phyloP scores from a whole-genome alignment of 2,797 vertebrate genomes.

The Hoplostethus mediterraneus region DNA sequence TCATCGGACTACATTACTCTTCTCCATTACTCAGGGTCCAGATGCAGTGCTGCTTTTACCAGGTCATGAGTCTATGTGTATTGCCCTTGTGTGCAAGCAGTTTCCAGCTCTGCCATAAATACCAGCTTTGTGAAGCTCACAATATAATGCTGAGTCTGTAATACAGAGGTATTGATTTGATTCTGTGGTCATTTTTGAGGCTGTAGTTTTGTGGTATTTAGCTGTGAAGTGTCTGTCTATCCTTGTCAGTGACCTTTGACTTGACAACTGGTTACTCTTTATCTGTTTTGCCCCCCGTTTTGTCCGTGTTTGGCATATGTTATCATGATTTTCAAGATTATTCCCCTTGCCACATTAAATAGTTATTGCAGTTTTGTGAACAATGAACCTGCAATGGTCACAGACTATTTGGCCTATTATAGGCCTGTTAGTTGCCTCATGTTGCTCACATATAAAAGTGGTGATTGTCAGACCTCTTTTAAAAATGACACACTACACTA shows the following conservation, averaged over 20 bases:
- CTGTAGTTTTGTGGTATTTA: not conserved
- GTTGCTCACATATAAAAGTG: too few relatives aligned
- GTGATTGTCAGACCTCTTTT: too few relatives aligned
- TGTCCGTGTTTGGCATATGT: too few relatives aligned
- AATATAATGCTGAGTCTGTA: not conserved
- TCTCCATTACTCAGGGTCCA: not conserved
- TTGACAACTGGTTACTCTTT: not conserved
- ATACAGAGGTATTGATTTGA: not conserved
- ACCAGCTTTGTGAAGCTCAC: not conserved
- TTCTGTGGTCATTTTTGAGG: not conserved
- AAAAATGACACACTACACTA: too few relatives aligned
- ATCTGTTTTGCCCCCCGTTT: too few relatives aligned
- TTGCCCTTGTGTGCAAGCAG: not conserved
- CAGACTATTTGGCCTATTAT: too few relatives aligned
- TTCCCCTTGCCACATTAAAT: too few relatives aligned
- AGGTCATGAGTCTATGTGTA: not conserved
- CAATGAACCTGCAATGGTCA: too few relatives aligned
- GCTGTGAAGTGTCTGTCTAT: not conserved
- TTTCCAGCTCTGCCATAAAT: conserved; percentile 1
- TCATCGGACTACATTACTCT: not conserved
- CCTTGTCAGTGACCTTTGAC: not conserved
- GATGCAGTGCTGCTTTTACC: not conserved
- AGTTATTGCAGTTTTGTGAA: too few relatives aligned
- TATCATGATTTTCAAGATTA: too few relatives aligned
- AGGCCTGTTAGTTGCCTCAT: too few relatives aligned